Evolutionary conservation across 2,888 invertebrate genomes (phyloP).

Genomic region (Napeogenes sylphis): DNA sequence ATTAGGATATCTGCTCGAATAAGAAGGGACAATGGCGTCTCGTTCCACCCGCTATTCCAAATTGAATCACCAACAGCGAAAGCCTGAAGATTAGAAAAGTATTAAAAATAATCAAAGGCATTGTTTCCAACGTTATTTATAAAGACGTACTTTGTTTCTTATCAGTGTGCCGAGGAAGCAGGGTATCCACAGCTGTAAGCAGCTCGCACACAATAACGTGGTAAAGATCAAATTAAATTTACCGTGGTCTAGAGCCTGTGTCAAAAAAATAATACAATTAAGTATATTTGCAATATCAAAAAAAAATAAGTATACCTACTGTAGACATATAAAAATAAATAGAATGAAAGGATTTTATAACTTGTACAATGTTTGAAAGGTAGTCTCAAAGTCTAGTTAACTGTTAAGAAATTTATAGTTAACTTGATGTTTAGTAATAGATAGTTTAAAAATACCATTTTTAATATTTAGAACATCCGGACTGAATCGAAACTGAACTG

Average conservation of each 20-base stretch:
- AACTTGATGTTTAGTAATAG: no score
- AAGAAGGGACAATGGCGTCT: conserved; percentile 44
- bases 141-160: conserved; percentile 48
- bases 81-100: conserved; percentile 38
- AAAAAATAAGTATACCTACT: neutral
- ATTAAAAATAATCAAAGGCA: neutral
- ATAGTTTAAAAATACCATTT: no score
- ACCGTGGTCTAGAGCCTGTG: conserved; percentile 51
- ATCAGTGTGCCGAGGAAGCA: conserved; percentile 58
- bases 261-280: neutral
- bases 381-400: no score
- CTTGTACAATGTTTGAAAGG: no score
- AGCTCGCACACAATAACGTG: conserved; percentile 37
- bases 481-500: no score
- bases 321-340: no score
- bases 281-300: neutral
- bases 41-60: conserved; percentile 58
- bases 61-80: conserved; percentile 53
- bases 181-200: conserved; percentile 57
- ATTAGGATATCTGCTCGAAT: conserved; percentile 46
- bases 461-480: no score
- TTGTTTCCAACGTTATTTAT: no score
- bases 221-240: conserved; percentile 47
- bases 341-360: no score
- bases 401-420: no score